phyloP scores from a whole-genome alignment of 2,797 vertebrate species.

The Coccyzus lansbergi region DNA sequence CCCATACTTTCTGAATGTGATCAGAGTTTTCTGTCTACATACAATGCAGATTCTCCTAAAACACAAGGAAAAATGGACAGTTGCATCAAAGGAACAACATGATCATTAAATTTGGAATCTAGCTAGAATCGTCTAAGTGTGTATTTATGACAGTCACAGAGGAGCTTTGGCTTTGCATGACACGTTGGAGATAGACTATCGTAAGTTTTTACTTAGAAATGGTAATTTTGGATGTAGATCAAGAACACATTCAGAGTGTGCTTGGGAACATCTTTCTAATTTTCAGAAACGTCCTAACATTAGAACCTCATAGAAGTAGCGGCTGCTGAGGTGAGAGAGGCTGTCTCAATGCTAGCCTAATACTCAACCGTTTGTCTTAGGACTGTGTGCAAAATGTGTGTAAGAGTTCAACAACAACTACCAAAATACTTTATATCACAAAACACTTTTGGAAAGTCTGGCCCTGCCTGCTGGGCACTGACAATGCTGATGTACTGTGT shows the following conservation, averaged over 20 bases:
- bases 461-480: not conserved
- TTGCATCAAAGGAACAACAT: not conserved
- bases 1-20: rapidly evolving
- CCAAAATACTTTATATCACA: not conserved
- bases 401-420: not conserved
- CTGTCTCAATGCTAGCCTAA: not conserved
- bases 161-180: not conserved
- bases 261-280: not conserved
- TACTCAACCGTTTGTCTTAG: not conserved
- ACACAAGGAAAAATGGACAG: not conserved
- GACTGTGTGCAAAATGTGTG: not conserved
- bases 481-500: not conserved
- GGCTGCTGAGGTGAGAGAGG: not conserved
- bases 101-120: not conserved
- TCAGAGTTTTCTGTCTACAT: not conserved
- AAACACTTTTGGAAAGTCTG: not conserved
- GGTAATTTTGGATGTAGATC: not conserved
- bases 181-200: not conserved
- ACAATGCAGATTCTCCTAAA: not conserved
- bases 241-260: not conserved
- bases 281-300: not conserved
- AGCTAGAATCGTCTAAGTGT: not conserved
- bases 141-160: not conserved
- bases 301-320: not conserved
- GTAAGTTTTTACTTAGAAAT: not conserved